Base-by-base conservation (phyloP, 2,797 vertebrate species). In the Pterois miles region DNA sequence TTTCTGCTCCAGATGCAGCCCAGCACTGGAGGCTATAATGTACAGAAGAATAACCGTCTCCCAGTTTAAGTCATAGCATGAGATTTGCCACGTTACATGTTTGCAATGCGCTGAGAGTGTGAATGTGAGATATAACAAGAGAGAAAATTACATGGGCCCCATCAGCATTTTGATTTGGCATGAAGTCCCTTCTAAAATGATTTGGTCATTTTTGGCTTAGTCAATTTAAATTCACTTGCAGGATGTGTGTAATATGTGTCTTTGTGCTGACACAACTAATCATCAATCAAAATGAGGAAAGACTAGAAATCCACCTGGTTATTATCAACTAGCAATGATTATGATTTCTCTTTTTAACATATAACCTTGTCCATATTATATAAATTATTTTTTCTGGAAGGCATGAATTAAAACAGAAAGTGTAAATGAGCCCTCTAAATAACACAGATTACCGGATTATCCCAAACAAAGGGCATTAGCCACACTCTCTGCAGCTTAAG, bases 361-460 rank as follows among this genome's bases (percentile, higher is more conserved):
- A 58, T 48, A 82, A 72, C 79, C 67, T 80, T 82, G 59, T 57
- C 53, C 34, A 82, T 65, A 66, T 74, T 71, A 74, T 80, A 36
- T 43, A 43, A n/a, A 18, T 81, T 71, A 67, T 60, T 71, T 71
- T 70, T 60, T 71, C 65, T 88, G 62, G 34, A 88, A 86, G 65
- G 85, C 85, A 81, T 85, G 71, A 92, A 90, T 91, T 68, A 85
- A 90, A 90, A 85, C 63, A 80, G 83, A 93, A 86, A 88, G 89
- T 94, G 92, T 93, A 93, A 95, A 95, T 92, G 90, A 93, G 94
- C 94, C 93, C 84, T 94, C 93, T 95, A 94, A 95, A 93, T 94
- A 93, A 92, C 94, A 91, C 87, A 91, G 93, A 95, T 95, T 95
- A 95, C 90, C 84, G 95, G 95, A 96, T 96, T 95, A 96, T 93